Evolutionary conservation across 2,113 vertebrate genomes (phyloP).

Genomic region (Dipodomys spectabilis): DNA sequence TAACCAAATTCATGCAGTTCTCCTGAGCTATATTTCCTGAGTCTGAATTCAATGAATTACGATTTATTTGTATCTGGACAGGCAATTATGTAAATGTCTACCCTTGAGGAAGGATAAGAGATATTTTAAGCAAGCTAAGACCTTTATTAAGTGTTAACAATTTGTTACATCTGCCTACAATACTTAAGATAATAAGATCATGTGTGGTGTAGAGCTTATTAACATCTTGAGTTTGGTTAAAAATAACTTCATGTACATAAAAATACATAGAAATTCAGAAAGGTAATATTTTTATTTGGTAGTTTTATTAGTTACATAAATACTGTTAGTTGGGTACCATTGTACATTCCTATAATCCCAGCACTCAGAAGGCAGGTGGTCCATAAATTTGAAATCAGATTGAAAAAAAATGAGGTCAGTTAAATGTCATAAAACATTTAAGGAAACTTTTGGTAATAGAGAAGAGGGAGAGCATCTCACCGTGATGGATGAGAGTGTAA

Average conservation of each 20-base stretch:
- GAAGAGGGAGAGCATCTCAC: constrained; percentile 52
- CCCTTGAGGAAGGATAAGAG: too few species aligned
- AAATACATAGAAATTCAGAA: not conserved
- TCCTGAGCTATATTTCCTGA: not conserved
- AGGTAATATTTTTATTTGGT: not conserved
- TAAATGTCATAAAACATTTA: constrained; percentile 51
- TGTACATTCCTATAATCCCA: too few species aligned
- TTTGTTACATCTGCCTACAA: too few species aligned
- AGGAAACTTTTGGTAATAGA: constrained; percentile 45
- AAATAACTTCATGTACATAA: not conserved
- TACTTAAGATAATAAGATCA: too few species aligned
- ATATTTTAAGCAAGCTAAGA: too few species aligned
- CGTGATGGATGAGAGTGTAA: constrained; percentile 53
- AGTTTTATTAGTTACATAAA: not conserved
- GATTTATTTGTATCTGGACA: not conserved
- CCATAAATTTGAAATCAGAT: too few species aligned
- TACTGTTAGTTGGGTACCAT: too few species aligned
- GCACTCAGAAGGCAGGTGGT: too few species aligned
- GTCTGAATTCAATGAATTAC: not conserved
- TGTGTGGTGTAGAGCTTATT: too few species aligned
- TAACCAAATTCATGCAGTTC: not conserved
- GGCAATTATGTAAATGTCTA: too few species aligned
- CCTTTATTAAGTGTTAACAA: too few species aligned
- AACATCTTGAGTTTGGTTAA: not conserved
- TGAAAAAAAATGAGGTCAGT: not conserved